Evolutionary conservation across 2,113 vertebrate species (phyloP), one percentile per base, ranked within the genome.

Genomic region (Aplodontia rufa): DNA sequence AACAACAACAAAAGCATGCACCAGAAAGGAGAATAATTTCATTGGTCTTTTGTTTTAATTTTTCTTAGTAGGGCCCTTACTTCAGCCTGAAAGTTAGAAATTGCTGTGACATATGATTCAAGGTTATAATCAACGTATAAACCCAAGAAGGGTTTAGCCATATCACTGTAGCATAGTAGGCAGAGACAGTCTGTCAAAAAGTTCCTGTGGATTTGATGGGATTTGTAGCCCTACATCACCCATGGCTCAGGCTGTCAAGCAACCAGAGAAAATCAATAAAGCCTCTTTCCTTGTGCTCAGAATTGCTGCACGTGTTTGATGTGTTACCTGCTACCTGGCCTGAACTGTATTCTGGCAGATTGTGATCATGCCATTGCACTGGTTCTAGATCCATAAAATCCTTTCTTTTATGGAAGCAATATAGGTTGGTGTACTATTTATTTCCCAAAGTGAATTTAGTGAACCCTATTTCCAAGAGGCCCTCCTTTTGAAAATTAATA

Each of bases 201-300:
- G 5, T 82, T 93, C 40, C 80, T 87, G 71, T 89, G 85, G 90
- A 96, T 2, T 8, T 92, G n/a, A 10, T 96, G 26, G 94, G 32
- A 93, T 97, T 97, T 75, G 84, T 92, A 93, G 86, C 83, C 51
- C 82, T 19, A 5, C 42, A 81, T 42, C 53, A 22, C 91, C 19
- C 5, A 75, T 82, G 75, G 81, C 19, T 45, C 94, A 86, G 64
- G 5, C 84, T 96, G 47, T 64, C 72, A 93, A 97, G 92, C 35
- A 92, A 88, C 92, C 68, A 94, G 93, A 93, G 45, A 16, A 90
- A 96, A 96, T 96, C 58, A 90, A 42, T 97, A 84, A 87, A 87
- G 7, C 0, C 40, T 62, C 9, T 19, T 97, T 95, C 51, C 72
- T 69, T 32, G 64, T 92, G 16, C 66, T 69, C 87, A 79, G 91